Evolutionary conservation across 2,113 vertebrate species (phyloP).

Genomic region (Candoia aspera): DNA sequence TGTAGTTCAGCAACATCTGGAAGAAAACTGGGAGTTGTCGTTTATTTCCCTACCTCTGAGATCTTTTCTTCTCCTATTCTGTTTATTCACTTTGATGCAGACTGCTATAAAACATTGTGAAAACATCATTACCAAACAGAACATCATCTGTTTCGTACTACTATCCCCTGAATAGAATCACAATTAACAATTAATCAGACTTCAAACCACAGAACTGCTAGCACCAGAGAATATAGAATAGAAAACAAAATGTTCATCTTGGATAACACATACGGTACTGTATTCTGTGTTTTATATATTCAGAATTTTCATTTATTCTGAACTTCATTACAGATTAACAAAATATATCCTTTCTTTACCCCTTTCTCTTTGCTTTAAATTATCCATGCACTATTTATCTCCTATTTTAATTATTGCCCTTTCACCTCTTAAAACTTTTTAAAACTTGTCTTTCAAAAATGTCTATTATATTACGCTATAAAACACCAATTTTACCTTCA

Average conservation of each 20-base stretch:
- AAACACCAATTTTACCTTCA: conserved; percentile 48
- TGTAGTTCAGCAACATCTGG: background rate
- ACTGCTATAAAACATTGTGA: background rate
- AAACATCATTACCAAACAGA: conserved; percentile 1
- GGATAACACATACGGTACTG: rapidly evolving
- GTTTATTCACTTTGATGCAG: background rate
- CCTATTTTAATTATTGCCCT: conserved; percentile 40
- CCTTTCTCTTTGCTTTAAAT: conserved; percentile 44
- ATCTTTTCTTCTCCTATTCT: background rate
- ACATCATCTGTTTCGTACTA: background rate
- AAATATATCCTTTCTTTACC: conserved; percentile 43
- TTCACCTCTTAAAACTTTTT: conserved; percentile 54
- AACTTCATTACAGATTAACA: conserved; percentile 22
- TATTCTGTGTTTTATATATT: conserved; percentile 28
- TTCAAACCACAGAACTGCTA: background rate
- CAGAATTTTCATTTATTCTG: conserved; percentile 24
- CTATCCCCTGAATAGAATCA: background rate
- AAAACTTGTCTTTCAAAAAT: conserved; percentile 59
- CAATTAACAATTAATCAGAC: conserved; percentile 5
- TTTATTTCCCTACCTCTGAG: background rate
- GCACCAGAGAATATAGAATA: background rate
- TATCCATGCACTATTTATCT: conserved; percentile 43
- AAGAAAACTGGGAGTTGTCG: background rate
- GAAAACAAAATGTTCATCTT: background rate
- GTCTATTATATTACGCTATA: conserved; percentile 47